These are phyloP conservation scores for Ruditapes philippinarum DNA, from an alignment of 1,140 invertebrate species.

Conservation along the genomic window DNA sequence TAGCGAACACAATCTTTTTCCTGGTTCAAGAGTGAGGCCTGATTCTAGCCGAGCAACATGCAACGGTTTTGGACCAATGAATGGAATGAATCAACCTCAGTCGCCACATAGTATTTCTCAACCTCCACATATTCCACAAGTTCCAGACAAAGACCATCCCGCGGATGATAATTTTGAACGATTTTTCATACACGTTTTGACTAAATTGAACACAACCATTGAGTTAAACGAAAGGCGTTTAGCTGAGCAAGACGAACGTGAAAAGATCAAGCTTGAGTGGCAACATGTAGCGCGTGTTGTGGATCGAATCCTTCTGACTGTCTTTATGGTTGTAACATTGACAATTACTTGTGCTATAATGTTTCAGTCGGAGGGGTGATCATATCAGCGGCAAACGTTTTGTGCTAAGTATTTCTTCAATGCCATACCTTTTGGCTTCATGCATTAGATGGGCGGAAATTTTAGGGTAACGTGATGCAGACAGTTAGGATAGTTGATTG, in stretches of 20 bases:
- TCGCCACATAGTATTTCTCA: not conserved
- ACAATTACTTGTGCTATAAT: slow-evolving; percentile 69
- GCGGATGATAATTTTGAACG: slow-evolving; percentile 63
- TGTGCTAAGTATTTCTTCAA: too few species aligned
- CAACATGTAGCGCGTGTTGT: slow-evolving; percentile 92
- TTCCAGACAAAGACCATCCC: not conserved
- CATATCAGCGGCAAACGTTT: too few species aligned
- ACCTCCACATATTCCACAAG: too few species aligned
- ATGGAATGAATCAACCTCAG: not conserved
- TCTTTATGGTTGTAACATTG: slow-evolving; percentile 90
- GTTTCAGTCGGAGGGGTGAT: slow-evolving; percentile 59
- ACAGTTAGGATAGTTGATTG: too few species aligned
- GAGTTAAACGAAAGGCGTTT: slow-evolving; percentile 91
- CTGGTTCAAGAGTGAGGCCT: slow-evolving; percentile 29
- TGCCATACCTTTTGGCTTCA: too few species aligned
- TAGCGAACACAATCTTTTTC: slow-evolving; percentile 39
- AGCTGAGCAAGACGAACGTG: slow-evolving; percentile 90
- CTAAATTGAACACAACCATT: slow-evolving; percentile 91
- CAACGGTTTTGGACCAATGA: slow-evolving; percentile 15
- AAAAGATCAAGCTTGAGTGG: slow-evolving; percentile 92
- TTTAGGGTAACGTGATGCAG: too few species aligned
- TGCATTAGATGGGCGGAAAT: too few species aligned
- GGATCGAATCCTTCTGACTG: slow-evolving; percentile 90
- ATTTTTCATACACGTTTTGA: slow-evolving; percentile 89
- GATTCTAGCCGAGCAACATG: not conserved